These are phyloP conservation scores for Formica exsecta DNA, from an alignment of 1,140 invertebrate species.

Conservation along the genomic window DNA sequence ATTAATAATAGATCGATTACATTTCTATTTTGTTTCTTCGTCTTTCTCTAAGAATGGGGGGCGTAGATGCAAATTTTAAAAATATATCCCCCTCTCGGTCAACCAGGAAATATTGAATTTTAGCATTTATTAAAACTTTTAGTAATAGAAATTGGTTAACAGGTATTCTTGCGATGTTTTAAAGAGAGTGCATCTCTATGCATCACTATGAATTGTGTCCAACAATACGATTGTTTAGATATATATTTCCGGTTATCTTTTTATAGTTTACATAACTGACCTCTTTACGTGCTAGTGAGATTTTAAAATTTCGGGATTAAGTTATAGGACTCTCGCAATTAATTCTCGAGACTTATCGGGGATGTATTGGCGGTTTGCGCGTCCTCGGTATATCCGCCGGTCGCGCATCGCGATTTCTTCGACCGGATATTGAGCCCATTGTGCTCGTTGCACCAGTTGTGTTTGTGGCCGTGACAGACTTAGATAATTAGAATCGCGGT, in stretches of 20 bases:
- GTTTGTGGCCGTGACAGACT: constrained; percentile 60
- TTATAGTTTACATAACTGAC: background rate
- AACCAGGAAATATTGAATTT: constrained; percentile 9
- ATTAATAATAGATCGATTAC: background rate
- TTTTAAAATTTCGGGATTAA: background rate
- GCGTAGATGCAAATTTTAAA: background rate
- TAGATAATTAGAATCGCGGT: constrained; percentile 52
- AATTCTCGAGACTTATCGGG: background rate
- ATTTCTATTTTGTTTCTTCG: constrained; percentile 5
- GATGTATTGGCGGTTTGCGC: background rate
- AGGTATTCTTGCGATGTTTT: background rate
- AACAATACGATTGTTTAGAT: background rate
- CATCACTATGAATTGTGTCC: background rate
- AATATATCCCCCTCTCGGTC: background rate
- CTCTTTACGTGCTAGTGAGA: background rate
- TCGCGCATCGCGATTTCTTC: constrained; percentile 40
- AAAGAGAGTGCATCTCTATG: background rate
- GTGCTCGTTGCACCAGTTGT: constrained; percentile 60
- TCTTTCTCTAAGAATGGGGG: background rate
- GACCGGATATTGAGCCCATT: constrained; percentile 60
- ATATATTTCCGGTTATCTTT: background rate
- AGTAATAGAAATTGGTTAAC: background rate
- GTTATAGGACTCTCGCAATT: background rate
- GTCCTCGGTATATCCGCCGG: constrained; percentile 11
- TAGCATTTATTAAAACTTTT: constrained; percentile 2